Evolutionary conservation across 37 sponge, comb jelly and placozoan species (phyloP).

Genomic region (Ianthella basta): DNA sequence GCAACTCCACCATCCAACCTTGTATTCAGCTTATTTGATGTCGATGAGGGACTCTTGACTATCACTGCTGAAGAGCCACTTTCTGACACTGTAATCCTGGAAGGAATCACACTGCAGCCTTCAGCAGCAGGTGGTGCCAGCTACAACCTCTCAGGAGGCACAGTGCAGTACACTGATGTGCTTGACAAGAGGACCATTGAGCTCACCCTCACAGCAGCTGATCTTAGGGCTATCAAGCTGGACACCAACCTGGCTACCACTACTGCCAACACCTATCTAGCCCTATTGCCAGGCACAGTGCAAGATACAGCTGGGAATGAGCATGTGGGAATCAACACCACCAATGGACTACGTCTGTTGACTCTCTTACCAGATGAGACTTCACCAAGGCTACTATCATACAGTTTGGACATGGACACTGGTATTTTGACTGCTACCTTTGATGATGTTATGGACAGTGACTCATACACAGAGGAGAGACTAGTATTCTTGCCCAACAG

Average conservation of each 20-base stretch:
- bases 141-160: slow-evolving; percentile 70
- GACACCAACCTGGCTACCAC: slow-evolving; percentile 42
- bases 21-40: slow-evolving; percentile 67
- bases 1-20: slow-evolving; percentile 61
- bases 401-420: slow-evolving; percentile 73
- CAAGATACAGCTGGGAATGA: slow-evolving; percentile 68
- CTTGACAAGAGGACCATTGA: slow-evolving; percentile 55
- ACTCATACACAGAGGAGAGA: slow-evolving; percentile 39
- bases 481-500: slow-evolving; percentile 12
- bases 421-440: slow-evolving; percentile 62
- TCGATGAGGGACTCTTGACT: slow-evolving; percentile 60
- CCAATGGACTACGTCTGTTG: slow-evolving; percentile 14
- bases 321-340: slow-evolving; percentile 27
- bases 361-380: slow-evolving; percentile 60
- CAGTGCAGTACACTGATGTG: slow-evolving; percentile 38
- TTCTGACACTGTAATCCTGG: slow-evolving; percentile 39
- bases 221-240: slow-evolving; percentile 74
- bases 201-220: slow-evolving; percentile 56
- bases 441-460: slow-evolving; percentile 68
- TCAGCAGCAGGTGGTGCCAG: slow-evolving; percentile 34
- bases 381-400: slow-evolving; percentile 61
- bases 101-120: slow-evolving; percentile 59
- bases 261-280: slow-evolving; percentile 55
- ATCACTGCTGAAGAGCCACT: slow-evolving; percentile 72
- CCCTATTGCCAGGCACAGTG: slow-evolving; percentile 46